Conservation (phyloP, 2,113 vertebrate species). For the Galemys pyrenaicus region DNA sequence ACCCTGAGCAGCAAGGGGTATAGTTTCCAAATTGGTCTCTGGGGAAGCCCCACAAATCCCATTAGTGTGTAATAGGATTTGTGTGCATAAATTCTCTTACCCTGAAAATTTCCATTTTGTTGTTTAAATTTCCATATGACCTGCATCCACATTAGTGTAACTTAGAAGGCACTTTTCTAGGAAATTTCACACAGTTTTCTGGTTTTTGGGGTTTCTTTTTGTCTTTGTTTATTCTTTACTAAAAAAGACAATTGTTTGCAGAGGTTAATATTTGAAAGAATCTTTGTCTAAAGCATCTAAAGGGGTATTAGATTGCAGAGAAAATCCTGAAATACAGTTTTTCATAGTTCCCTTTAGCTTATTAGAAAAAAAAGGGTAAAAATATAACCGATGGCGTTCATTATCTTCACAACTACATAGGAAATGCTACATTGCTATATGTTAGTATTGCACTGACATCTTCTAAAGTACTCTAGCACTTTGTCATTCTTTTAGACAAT, state of each 20-base stretch:
- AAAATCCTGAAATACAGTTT: conserved; percentile 52
- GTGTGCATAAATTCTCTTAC: conserved; percentile 68
- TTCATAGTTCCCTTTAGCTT: conserved; percentile 5
- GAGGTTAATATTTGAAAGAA: conserved; percentile 58
- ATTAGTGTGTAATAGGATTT: conserved; percentile 80
- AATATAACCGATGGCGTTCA: background rate
- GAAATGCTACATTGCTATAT: background rate
- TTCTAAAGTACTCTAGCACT: background rate
- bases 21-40: conserved; percentile 65
- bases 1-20: conserved; percentile 58
- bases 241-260: conserved; percentile 34
- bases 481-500: background rate
- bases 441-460: background rate
- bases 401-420: background rate
- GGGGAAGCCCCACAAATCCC: conserved; percentile 74
- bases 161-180: conserved; percentile 48
- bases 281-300: conserved; percentile 53
- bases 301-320: background rate
- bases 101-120: conserved; percentile 71
- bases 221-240: conserved; percentile 56
- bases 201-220: background rate
- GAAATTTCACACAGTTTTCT: conserved; percentile 12
- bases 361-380: background rate
- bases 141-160: conserved; percentile 68
- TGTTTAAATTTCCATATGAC: conserved; percentile 72